Evolutionary conservation across 2,888 invertebrate genomes (phyloP).

Genomic region (Trissonchulus latispiculum): DNA sequence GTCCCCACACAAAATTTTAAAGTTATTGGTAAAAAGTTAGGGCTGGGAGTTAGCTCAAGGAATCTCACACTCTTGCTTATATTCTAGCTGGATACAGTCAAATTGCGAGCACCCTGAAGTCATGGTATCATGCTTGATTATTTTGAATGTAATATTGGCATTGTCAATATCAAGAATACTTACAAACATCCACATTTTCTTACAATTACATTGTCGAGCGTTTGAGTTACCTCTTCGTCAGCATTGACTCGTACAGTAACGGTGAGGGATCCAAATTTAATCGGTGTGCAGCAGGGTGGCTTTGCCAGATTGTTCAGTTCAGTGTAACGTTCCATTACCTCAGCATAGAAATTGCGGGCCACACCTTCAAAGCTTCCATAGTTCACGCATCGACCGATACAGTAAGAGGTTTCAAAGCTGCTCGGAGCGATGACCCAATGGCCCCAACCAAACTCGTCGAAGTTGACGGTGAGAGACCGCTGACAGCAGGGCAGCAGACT

Average conservation of each 20-base stretch:
- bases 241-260: slow-evolving; percentile 12
- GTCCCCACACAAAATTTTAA: too few species aligned
- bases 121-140: too few species aligned
- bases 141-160: too few species aligned
- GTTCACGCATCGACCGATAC: slow-evolving; percentile 22
- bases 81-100: too few species aligned
- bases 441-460: slow-evolving; percentile 22
- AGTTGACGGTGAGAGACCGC: slow-evolving; percentile 17
- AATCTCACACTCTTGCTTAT: too few species aligned
- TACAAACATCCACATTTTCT: slow-evolving; percentile 25
- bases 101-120: too few species aligned
- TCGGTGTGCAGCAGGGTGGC: slow-evolving; percentile 24
- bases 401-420: slow-evolving; percentile 22
- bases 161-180: too few species aligned
- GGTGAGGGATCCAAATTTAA: slow-evolving; percentile 22
- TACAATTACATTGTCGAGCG: slow-evolving; percentile 25
- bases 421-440: slow-evolving; percentile 19
- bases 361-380: slow-evolving; percentile 15
- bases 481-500: slow-evolving; percentile 22
- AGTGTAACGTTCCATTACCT: slow-evolving; percentile 18
- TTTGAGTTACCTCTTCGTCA: slow-evolving; percentile 23
- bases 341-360: slow-evolving; percentile 20
- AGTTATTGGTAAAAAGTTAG: too few species aligned
- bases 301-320: background rate
- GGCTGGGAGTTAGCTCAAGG: too few species aligned